These are phyloP conservation scores for Sebastes jordani DNA, from an alignment of 2,797 vertebrate species.

Conservation along the genomic window DNA sequence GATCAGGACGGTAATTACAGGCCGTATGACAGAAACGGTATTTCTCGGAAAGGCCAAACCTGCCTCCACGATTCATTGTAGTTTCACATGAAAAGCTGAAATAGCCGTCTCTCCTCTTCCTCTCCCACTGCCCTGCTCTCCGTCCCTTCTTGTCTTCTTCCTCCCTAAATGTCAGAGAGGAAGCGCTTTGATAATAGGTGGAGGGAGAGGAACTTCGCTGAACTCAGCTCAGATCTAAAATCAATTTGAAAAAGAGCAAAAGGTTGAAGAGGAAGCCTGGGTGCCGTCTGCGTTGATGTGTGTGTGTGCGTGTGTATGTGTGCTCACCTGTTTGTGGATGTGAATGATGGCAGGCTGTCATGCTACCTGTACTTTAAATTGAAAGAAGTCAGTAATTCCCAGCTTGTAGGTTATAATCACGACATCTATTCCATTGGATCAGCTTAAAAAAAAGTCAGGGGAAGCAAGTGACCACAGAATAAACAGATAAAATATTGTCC, in stretches of 20 bases:
- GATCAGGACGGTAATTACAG: slow-evolving; percentile 58
- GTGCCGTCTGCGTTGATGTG: not conserved
- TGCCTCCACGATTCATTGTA: slow-evolving; percentile 53
- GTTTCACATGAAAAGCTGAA: slow-evolving; percentile 52
- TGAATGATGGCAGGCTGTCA: not conserved
- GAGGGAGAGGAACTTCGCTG: slow-evolving; percentile 62
- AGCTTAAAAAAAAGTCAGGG: not conserved
- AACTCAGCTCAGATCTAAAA: slow-evolving; percentile 71
- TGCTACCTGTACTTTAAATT: not conserved
- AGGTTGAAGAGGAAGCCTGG: slow-evolving; percentile 48
- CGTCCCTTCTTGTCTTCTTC: slow-evolving; percentile 42
- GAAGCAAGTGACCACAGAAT: no score
- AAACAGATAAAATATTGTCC: not conserved
- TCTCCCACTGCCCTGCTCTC: slow-evolving; percentile 4
- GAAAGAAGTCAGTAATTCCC: not conserved
- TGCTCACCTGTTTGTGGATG: not conserved
- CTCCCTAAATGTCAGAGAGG: slow-evolving; percentile 75
- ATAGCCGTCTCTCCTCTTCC: slow-evolving; percentile 24
- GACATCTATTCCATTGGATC: not conserved
- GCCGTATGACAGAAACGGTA: slow-evolving; percentile 32
- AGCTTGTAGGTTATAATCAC: not conserved
- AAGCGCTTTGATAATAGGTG: slow-evolving; percentile 67
- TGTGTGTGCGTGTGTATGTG: not conserved
- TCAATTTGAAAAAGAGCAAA: slow-evolving; percentile 66
- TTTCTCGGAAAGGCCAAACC: slow-evolving; percentile 66